Evolutionary conservation across 2,888 invertebrate species (phyloP).

Genomic region (Lathronympha strigana): DNA sequence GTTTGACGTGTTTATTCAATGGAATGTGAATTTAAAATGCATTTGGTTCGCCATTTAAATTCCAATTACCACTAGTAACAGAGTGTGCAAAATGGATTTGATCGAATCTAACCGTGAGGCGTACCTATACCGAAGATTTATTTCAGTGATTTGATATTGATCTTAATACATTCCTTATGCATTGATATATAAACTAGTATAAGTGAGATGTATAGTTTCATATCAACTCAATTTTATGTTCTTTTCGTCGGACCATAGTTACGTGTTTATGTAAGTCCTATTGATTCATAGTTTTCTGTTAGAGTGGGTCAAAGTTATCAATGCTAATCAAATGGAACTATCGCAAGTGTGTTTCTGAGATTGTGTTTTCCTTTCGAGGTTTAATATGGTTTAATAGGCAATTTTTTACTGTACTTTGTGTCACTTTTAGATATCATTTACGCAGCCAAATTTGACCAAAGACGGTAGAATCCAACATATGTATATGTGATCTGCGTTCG

Average conservation of each 20-base stretch:
- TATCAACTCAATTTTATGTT: neutral
- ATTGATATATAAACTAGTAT: neutral
- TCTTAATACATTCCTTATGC: neutral
- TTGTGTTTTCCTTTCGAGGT: neutral
- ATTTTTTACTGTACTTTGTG: neutral
- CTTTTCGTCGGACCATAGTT: neutral
- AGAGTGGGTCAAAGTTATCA: neutral
- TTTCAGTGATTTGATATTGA: neutral
- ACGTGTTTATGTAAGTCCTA: neutral
- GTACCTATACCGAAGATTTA: neutral
- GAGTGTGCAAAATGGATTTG: constrained; percentile 30
- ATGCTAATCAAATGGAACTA: constrained; percentile 6
- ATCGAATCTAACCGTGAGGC: constrained; percentile 16
- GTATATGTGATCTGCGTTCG: no score
- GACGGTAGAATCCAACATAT: no score
- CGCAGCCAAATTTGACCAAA: no score
- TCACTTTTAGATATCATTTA: neutral
- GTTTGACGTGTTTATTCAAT: neutral
- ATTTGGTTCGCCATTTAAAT: neutral
- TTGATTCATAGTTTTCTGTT: constrained; percentile 15
- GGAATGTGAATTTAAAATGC: constrained; percentile 5
- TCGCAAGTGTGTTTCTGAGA: neutral
- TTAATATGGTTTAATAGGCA: neutral
- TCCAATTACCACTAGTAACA: constrained; percentile 26
- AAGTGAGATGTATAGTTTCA: neutral